Conservation (phyloP, 2,113 vertebrate genomes). For the Platichthys stellatus region DNA sequence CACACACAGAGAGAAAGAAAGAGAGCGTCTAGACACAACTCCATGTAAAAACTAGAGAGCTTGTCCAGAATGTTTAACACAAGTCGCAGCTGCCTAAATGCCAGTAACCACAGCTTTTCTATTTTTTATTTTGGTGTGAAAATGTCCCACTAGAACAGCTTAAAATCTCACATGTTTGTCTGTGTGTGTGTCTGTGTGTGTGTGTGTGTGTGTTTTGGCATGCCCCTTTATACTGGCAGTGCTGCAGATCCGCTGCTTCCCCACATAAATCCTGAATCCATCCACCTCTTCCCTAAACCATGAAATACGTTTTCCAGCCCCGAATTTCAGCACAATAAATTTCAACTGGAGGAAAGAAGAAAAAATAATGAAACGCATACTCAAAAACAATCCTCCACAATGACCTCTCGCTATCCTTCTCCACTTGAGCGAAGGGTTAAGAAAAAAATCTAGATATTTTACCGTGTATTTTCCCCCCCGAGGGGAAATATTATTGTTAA, state of each 20-base stretch:
- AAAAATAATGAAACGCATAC: conserved; percentile 15
- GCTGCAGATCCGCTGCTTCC: conserved; percentile 53
- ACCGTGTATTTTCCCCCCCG: conserved; percentile 55
- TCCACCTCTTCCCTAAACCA: conserved; percentile 57
- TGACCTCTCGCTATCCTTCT: conserved; percentile 33
- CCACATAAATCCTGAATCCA: conserved; percentile 63
- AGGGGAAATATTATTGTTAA: conserved; percentile 75
- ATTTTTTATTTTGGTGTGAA: conserved; percentile 6
- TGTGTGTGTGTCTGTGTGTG: conserved; percentile 27
- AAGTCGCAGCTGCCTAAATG: background rate
- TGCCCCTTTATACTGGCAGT: conserved; percentile 50
- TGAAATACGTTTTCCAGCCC: conserved; percentile 52
- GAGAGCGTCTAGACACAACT: conserved; percentile 8
- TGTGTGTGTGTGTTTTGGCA: conserved; percentile 56
- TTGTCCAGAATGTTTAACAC: conserved; percentile 23
- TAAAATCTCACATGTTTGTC: conserved; percentile 49
- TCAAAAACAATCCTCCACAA: conserved; percentile 20
- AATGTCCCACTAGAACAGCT: conserved; percentile 41
- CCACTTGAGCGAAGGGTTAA: conserved; percentile 32
- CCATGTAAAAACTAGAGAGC: conserved; percentile 14
- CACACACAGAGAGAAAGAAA: conserved; percentile 27
- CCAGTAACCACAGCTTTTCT: conserved; percentile 1
- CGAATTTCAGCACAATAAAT: conserved; percentile 30
- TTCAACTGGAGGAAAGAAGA: background rate
- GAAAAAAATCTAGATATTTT: conserved; percentile 39